Conservation (phyloP, 2,888 invertebrate species). For the Rhaphigaster nebulosa region DNA sequence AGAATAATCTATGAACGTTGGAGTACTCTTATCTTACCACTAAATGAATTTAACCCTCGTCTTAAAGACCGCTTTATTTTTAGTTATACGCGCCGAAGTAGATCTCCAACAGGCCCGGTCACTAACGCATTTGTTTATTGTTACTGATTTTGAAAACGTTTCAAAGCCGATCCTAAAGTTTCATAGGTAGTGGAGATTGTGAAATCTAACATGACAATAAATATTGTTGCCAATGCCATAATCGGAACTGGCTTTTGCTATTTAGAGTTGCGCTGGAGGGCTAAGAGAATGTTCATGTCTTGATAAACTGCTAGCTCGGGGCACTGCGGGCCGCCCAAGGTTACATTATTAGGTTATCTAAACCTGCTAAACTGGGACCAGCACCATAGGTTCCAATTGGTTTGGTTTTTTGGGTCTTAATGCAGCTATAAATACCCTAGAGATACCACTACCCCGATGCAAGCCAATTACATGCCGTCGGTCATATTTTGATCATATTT, state of each 20-base stretch:
- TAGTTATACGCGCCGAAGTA: too few species aligned
- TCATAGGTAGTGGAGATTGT: neutral
- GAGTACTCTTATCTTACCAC: too few species aligned
- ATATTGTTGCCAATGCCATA: constrained; percentile 46
- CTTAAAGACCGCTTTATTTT: too few species aligned
- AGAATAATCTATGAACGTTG: too few species aligned
- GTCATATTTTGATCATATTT: too few species aligned
- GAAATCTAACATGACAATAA: constrained; percentile 32
- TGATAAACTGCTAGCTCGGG: constrained; percentile 56
- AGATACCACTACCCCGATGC: neutral
- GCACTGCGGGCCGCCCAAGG: constrained; percentile 55
- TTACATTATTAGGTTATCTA: constrained; percentile 56
- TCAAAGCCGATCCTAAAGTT: neutral
- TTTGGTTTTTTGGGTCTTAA: neutral
- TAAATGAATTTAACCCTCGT: too few species aligned
- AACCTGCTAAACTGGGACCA: neutral
- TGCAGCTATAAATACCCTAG: neutral
- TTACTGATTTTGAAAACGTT: neutral
- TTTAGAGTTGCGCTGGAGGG: constrained; percentile 38
- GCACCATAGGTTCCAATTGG: neutral
- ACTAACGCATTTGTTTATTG: neutral
- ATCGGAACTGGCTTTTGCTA: constrained; percentile 49
- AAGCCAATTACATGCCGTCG: neutral
- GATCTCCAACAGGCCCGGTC: too few species aligned
- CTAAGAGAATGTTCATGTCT: constrained; percentile 57